These are phyloP conservation scores for Melanaphis sacchari DNA, from an alignment of 1,140 invertebrate species.

Conservation along the genomic window DNA sequence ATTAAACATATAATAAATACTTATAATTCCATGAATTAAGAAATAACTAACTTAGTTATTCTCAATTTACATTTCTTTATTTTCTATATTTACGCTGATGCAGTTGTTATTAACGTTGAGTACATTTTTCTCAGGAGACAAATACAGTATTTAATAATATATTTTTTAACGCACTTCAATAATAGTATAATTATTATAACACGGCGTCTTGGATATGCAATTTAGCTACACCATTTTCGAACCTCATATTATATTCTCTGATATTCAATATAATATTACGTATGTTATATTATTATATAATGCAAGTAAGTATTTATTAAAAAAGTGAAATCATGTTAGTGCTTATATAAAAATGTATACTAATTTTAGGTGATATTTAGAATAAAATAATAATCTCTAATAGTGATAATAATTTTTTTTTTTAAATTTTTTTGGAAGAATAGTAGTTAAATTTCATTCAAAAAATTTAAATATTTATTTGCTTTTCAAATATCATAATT, in stretches of 20 bases:
- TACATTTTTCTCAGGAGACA: not conserved
- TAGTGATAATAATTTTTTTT: not conserved
- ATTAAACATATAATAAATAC: not conserved
- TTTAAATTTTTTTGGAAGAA: no score
- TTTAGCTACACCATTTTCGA: not conserved
- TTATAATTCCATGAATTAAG: not conserved
- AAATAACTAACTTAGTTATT: not conserved
- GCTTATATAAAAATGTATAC: not conserved
- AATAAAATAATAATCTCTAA: not conserved
- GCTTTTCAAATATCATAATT: no score
- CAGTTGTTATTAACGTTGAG: not conserved
- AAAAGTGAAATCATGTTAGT: not conserved
- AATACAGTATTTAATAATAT: not conserved
- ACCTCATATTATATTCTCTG: no score
- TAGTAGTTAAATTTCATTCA: no score
- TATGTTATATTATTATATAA: no score
- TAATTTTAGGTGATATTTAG: not conserved
- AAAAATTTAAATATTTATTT: no score
- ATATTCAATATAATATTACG: no score
- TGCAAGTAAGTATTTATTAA: no score
- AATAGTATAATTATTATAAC: not conserved
- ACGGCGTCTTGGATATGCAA: not conserved
- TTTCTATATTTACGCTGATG: not conserved
- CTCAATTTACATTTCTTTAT: not conserved
- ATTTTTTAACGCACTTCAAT: not conserved